Conservation (phyloP, 1,140 invertebrate species). For the Stenopsyche tienmushanensis region DNA sequence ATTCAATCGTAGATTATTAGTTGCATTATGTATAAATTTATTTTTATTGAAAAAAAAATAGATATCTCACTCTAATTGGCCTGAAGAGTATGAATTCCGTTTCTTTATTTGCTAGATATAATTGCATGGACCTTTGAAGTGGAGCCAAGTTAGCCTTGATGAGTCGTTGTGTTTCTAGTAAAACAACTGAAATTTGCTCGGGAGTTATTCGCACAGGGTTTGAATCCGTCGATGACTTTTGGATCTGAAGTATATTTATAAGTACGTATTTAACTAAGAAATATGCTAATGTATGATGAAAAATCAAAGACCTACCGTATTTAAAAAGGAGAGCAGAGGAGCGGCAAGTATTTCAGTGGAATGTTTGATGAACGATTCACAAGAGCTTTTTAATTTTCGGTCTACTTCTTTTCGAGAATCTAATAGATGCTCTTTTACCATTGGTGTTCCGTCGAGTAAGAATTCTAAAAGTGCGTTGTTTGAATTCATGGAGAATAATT, state of each 20-base stretch:
- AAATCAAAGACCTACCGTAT: constrained; percentile 62
- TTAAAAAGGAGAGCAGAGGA: constrained; percentile 70
- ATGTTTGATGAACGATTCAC: constrained; percentile 86
- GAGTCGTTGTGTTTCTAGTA: constrained; percentile 66
- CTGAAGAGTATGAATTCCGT: constrained; percentile 95
- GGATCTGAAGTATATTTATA: constrained; percentile 28
- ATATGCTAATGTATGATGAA: background rate
- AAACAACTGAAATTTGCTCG: constrained; percentile 56
- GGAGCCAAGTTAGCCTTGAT: constrained; percentile 79
- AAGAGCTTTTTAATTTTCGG: constrained; percentile 85
- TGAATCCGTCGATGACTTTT: constrained; percentile 16
- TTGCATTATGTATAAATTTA: background rate
- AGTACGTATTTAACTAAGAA: background rate
- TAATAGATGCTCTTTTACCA: constrained; percentile 87
- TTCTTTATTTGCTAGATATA: constrained; percentile 94
- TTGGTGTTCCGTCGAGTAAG: constrained; percentile 84
- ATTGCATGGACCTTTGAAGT: constrained; percentile 85
- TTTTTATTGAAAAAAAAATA: too few species aligned
- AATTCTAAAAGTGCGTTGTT: constrained; percentile 94
- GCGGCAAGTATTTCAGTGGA: constrained; percentile 75
- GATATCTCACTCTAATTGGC: constrained; percentile 75
- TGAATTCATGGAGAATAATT: constrained; percentile 82
- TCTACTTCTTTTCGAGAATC: constrained; percentile 96
- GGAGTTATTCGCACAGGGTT: constrained; percentile 16
- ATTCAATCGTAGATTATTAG: constrained; percentile 32